phyloP scores from a whole-genome alignment of 2,113 vertebrate genomes.

The Rissa tridactyla region DNA sequence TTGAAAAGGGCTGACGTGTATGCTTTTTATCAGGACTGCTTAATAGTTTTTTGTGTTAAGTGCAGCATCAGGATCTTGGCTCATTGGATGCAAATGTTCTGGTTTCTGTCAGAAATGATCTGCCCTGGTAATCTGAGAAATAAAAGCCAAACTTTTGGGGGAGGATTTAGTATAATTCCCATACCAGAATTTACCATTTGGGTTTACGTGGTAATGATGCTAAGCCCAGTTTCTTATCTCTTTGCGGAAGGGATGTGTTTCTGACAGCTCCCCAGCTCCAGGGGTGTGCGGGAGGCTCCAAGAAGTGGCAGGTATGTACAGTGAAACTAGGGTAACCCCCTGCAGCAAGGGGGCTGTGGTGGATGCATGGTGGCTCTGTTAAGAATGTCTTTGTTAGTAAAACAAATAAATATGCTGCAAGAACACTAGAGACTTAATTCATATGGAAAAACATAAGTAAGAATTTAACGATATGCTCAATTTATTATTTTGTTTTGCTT shows the following conservation, averaged over 20 bases:
- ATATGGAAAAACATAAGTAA: neutral
- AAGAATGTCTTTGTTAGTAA: neutral
- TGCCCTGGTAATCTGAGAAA: neutral
- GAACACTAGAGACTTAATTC: neutral
- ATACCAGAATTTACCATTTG: neutral
- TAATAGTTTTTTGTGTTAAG: neutral
- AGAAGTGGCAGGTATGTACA: neutral
- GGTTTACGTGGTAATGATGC: neutral
- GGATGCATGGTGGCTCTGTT: accelerated
- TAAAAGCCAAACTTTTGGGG: neutral
- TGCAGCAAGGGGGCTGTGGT: neutral
- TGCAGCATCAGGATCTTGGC: neutral
- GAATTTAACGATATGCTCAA: neutral
- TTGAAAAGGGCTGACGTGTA: neutral
- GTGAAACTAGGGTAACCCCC: neutral
- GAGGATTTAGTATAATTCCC: neutral
- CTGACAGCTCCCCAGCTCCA: neutral
- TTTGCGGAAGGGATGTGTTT: neutral
- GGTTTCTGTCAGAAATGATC: neutral
- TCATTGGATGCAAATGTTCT: neutral
- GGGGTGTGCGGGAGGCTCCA: neutral
- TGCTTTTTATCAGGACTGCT: neutral
- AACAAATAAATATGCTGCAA: neutral
- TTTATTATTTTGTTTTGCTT: neutral
- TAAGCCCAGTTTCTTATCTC: neutral